phyloP scores from a whole-genome alignment of 2,797 vertebrate genomes.

The Ceryle rudis region DNA sequence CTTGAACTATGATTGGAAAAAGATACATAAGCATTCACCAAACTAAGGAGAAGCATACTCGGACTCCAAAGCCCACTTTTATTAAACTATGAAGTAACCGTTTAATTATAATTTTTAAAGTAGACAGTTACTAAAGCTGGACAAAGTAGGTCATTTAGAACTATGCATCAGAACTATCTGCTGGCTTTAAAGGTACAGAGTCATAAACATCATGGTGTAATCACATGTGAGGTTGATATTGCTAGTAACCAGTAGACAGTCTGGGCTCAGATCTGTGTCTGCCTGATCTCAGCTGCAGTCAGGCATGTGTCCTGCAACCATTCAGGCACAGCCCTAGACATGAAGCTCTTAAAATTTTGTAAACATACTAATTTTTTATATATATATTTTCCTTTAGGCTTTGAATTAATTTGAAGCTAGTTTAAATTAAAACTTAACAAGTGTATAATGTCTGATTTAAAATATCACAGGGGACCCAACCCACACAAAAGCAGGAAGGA shows the following conservation, averaged over 20 bases:
- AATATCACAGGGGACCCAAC: background rate
- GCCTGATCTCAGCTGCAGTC: background rate
- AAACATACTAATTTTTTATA: background rate
- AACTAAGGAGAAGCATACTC: background rate
- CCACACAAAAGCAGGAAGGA: background rate
- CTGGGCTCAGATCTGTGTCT: background rate
- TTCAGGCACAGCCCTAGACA: background rate
- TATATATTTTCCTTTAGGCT: background rate
- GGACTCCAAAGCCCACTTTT: background rate
- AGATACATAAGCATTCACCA: background rate
- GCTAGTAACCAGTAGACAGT: fast-evolving
- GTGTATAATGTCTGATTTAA: background rate
- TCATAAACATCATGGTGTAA: background rate
- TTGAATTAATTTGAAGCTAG: background rate
- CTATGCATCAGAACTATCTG: background rate
- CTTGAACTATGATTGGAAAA: background rate
- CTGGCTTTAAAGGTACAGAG: background rate
- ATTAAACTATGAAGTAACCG: background rate
- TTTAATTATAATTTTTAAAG: background rate
- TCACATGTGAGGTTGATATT: background rate
- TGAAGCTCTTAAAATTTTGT: background rate
- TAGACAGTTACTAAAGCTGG: background rate
- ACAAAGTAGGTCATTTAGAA: background rate
- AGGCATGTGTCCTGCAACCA: background rate
- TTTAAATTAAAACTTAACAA: background rate